Conservation (phyloP, 2,113 vertebrate species). For the Vidua chalybeata region DNA sequence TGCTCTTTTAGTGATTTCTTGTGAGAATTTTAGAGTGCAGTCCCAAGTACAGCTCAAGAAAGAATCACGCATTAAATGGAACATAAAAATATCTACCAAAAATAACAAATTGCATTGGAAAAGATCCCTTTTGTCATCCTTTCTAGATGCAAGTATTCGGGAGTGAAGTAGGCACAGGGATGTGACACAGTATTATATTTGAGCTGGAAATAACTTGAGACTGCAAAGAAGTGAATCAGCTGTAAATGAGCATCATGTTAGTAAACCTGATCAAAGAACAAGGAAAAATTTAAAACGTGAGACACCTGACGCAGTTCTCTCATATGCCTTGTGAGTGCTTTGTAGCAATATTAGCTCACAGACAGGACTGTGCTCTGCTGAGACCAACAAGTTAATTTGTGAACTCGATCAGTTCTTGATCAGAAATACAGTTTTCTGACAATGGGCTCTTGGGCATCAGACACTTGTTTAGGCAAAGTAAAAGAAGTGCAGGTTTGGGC, state of each 20-base stretch:
- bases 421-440: neutral
- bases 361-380: neutral
- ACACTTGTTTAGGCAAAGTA: neutral
- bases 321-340: neutral
- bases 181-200: neutral
- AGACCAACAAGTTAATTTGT: neutral
- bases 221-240: neutral
- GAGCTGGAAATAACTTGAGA: neutral
- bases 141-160: neutral
- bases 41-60: neutral
- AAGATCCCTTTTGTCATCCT: neutral
- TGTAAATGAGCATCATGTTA: neutral
- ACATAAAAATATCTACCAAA: neutral
- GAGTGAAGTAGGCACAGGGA: neutral
- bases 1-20: neutral
- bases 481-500: neutral
- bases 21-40: neutral
- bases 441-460: neutral
- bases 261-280: neutral
- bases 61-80: neutral
- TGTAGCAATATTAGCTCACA: neutral
- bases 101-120: neutral
- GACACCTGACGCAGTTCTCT: neutral
- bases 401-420: neutral
- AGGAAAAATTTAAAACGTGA: neutral